Conservation (phyloP, 2,888 invertebrate species). For the Ecdyonurus torrentis region DNA sequence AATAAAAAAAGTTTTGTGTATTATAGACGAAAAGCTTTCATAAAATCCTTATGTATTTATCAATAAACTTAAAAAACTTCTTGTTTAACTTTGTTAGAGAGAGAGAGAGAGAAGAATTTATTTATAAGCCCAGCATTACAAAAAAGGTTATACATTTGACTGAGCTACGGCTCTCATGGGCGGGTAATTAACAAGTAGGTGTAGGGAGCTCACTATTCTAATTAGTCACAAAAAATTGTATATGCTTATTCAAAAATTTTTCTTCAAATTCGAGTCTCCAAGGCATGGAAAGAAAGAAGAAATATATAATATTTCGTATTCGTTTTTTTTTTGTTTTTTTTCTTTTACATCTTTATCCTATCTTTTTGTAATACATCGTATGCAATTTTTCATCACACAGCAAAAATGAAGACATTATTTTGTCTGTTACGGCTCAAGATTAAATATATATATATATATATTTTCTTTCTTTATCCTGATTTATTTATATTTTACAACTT, state of each 20-base stretch:
- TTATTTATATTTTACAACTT: no score
- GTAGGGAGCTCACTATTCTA: background rate
- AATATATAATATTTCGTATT: background rate
- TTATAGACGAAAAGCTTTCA: background rate
- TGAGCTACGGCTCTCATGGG: no score
- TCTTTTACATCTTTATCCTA: background rate
- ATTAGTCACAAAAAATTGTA: background rate
- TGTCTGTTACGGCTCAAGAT: background rate
- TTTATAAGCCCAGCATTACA: background rate
- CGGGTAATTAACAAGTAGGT: background rate
- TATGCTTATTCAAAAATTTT: no score
- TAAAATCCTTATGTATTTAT: background rate
- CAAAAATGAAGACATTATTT: background rate
- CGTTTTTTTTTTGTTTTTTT: no score
- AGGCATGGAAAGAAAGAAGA: background rate
- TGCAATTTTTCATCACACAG: background rate
- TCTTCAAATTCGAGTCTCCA: background rate
- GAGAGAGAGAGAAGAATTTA: background rate
- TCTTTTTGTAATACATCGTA: background rate
- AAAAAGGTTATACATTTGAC: background rate
- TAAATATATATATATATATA: background rate
- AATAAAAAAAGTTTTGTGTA: background rate
- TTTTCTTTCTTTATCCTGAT: background rate
- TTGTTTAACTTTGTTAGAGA: background rate
- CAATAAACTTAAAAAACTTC: background rate